Evolutionary conservation across 2,113 vertebrate genomes (phyloP).

Genomic region (Perca fluviatilis): DNA sequence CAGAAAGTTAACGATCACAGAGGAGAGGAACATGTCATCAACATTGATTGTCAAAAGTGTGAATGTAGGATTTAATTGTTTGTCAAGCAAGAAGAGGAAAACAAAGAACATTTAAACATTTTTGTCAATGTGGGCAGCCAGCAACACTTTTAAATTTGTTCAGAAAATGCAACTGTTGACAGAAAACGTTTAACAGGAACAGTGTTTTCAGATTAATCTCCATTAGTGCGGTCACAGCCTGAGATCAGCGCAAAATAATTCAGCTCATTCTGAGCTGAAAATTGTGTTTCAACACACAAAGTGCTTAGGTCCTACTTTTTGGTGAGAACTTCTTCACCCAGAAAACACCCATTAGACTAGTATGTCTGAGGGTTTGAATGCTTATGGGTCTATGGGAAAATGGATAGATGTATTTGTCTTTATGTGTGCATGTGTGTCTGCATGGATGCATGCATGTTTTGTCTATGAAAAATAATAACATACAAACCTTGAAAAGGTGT

Average conservation of each 20-base stretch:
- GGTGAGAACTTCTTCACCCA: neutral
- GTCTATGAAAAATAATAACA: neutral
- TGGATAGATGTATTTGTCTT: neutral
- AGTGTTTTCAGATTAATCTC: slow-evolving; percentile 17
- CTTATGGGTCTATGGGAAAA: neutral
- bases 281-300: slow-evolving; percentile 14
- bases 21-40: neutral
- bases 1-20: slow-evolving; percentile 4
- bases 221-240: slow-evolving; percentile 10
- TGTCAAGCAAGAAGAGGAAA: neutral
- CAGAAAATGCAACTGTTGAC: slow-evolving; percentile 17
- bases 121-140: slow-evolving; percentile 12
- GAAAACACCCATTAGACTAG: neutral
- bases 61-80: slow-evolving; percentile 1
- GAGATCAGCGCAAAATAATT: slow-evolving; percentile 29
- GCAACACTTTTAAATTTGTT: neutral
- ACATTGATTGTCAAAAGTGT: neutral
- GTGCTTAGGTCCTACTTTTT: slow-evolving; percentile 6
- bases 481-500: neutral
- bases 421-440: neutral
- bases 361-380: neutral
- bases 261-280: neutral
- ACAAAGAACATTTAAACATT: neutral
- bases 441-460: neutral
- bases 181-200: slow-evolving; percentile 10